Base-by-base conservation (phyloP, 2,113 vertebrate genomes). In the Poecile atricapillus region DNA sequence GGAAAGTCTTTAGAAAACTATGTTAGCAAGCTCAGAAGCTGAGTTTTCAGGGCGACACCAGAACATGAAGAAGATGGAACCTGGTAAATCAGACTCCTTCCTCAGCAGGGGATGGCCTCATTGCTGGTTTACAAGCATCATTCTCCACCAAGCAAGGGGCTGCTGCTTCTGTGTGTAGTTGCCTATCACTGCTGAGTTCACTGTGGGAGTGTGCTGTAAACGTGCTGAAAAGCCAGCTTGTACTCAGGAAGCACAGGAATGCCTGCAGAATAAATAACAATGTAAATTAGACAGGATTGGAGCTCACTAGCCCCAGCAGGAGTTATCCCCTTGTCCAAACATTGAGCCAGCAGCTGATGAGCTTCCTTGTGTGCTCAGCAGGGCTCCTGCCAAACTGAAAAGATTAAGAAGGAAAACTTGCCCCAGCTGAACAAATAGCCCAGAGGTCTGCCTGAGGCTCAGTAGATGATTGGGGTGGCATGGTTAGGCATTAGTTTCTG, bases 291-390 rank as follows among this genome's bases (percentile, higher is more conserved):
- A 95, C 79, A 96, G 92, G 95, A 95, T 69, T 91, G 82, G 79
- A 94, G 80, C 71, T 97, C 90, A 93, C 93, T 87, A 95, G 92
- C 87, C 96, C 87, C 95, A 96, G 96, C 95, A 96, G 95, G 96
- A 95, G 93, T 95, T 96, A 96, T 94, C 82, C 91, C 93, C 93
- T 95, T 97, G 95, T 96, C 95, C 93, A 96, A 97, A 96, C 89
- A 96, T 44, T 92, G 87, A 97, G 90, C 94, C 75, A 91, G 91
- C 87, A 88, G 94, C 94, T 91, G 94, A 97, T 95, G 96, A 95
- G 91, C 91, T 97, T 95, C 94, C 93, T 95, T 96, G 96, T 97
- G 93, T 94, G 94, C 94, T 95, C 91, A 97, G 93, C 92, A 83
- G 93, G 86, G 89, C 30, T 94, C 71, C 95, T 95, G 93, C 89